Evolutionary conservation across 2,888 invertebrate genomes (phyloP).

Genomic region (Odontocolon sp.): DNA sequence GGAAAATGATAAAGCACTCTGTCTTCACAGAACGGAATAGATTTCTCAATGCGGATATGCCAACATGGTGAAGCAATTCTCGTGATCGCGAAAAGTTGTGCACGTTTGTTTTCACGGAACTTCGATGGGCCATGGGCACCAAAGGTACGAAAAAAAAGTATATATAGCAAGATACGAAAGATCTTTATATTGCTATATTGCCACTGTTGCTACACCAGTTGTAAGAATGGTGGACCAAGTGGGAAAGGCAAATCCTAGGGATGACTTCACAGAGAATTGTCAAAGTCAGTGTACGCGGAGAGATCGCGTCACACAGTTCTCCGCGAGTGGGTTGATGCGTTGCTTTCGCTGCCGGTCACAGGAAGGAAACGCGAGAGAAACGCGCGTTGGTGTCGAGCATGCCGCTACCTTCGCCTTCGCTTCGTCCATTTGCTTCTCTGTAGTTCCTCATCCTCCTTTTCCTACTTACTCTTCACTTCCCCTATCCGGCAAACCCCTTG

Average conservation of each 20-base stretch:
- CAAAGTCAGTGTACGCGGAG: too few relatives aligned
- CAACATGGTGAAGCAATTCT: background rate
- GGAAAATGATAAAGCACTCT: background rate
- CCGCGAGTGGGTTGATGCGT: slow-evolving; percentile 13
- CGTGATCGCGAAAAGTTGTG: slow-evolving; percentile 2
- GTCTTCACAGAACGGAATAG: background rate
- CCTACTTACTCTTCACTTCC: background rate
- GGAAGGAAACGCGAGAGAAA: slow-evolving; percentile 53
- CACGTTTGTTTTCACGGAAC: background rate
- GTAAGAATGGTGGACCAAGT: slow-evolving; percentile 12
- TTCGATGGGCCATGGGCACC: background rate
- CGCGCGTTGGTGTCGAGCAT: slow-evolving; percentile 57
- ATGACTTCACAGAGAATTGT: slow-evolving; percentile 43
- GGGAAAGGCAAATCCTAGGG: slow-evolving; percentile 33
- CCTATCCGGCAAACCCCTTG: slow-evolving; percentile 19
- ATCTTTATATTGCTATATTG: slow-evolving; percentile 46
- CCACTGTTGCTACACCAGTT: slow-evolving; percentile 18
- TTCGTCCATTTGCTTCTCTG: slow-evolving; percentile 11
- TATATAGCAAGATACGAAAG: background rate
- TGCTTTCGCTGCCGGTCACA: slow-evolving; percentile 11
- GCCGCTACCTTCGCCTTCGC: slow-evolving; percentile 32
- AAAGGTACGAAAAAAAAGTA: background rate
- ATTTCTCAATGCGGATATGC: background rate
- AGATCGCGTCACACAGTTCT: slow-evolving; percentile 30
- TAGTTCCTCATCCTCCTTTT: background rate